A percentile compares a stretch with the other conserved stretches of the same genome.
Conservation (phyloP, 2,113 vertebrate genomes). For the Tenrec ecaudatus region DNA sequence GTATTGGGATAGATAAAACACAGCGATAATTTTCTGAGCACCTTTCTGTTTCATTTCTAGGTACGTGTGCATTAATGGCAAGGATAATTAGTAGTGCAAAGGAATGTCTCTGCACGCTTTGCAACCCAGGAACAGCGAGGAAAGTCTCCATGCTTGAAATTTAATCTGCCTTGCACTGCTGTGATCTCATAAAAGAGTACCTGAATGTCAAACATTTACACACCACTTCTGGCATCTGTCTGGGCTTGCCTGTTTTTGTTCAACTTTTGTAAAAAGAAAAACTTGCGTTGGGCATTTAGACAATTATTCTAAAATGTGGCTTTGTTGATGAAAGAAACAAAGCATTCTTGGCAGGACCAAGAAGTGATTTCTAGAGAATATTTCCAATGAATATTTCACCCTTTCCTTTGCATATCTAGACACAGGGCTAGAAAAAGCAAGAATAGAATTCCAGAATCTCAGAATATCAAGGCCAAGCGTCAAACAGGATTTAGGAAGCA, state of each 20-base stretch:
- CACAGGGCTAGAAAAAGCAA: conserved; percentile 49
- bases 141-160: conserved; percentile 57
- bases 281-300: conserved; percentile 8
- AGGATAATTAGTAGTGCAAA: conserved; percentile 49
- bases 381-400: conserved; percentile 49
- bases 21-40: conserved; percentile 47
- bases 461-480: conserved; percentile 34
- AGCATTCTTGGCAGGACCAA: conserved; percentile 22
- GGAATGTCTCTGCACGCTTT: conserved; percentile 15
- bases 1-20: conserved; percentile 51
- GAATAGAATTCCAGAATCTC: conserved; percentile 22
- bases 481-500: background rate
- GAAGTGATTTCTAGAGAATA: conserved; percentile 41
- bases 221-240: conserved; percentile 24
- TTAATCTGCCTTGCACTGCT: background rate
- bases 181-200: conserved; percentile 14
- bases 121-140: background rate
- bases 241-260: conserved; percentile 49
- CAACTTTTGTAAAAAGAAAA: conserved; percentile 11
- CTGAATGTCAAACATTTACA: conserved; percentile 47
- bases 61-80: conserved; percentile 25
- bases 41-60: conserved; percentile 59
- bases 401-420: conserved; percentile 28
- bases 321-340: conserved; percentile 48
- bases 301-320: conserved; percentile 66